These are phyloP conservation scores for Rhinatrema bivittatum DNA, from an alignment of 2,797 vertebrate genomes.

Conservation along the genomic window DNA sequence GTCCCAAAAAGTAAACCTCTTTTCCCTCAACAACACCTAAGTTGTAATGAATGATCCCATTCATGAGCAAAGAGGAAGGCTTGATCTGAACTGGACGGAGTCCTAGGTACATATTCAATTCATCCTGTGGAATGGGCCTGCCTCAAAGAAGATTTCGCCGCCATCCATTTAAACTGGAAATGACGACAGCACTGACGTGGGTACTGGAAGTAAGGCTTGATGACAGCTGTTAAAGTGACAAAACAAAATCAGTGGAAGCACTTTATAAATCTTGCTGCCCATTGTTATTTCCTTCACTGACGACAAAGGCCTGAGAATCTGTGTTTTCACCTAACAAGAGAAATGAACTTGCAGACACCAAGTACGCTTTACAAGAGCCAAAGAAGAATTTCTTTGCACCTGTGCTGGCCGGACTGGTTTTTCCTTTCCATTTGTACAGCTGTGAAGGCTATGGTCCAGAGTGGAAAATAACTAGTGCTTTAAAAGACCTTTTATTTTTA, in stretches of 20 bases:
- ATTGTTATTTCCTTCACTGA: slow-evolving; percentile 18
- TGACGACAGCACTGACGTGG: slow-evolving; percentile 8
- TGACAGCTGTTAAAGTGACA: slow-evolving; percentile 20
- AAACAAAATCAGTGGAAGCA: slow-evolving; percentile 14
- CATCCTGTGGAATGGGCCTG: slow-evolving; percentile 12
- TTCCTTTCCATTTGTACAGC: too few relatives aligned
- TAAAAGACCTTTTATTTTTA: too few relatives aligned
- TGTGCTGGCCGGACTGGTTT: slow-evolving; percentile 30
- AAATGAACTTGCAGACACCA: slow-evolving; percentile 18
- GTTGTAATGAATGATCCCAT: slow-evolving; percentile 21
- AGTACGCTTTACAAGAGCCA: too few relatives aligned
- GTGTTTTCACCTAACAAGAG: slow-evolving; percentile 22
- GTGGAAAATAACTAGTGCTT: too few relatives aligned
- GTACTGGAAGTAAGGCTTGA: slow-evolving; percentile 1
- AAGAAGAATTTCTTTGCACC: slow-evolving; percentile 17
- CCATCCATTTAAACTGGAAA: slow-evolving; percentile 26
- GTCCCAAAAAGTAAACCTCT: slow-evolving; percentile 4
- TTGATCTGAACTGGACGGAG: slow-evolving; percentile 24
- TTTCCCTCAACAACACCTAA: neutral
- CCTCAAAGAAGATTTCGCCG: slow-evolving; percentile 20
- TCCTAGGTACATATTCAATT: slow-evolving; percentile 20
- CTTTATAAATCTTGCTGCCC: slow-evolving; percentile 14
- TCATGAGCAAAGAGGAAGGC: slow-evolving; percentile 11
- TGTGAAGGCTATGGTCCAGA: too few relatives aligned
- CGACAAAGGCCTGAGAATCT: slow-evolving; percentile 4